Conservation (phyloP, 2,113 vertebrate species). For the Aspiorhynchus laticeps region DNA sequence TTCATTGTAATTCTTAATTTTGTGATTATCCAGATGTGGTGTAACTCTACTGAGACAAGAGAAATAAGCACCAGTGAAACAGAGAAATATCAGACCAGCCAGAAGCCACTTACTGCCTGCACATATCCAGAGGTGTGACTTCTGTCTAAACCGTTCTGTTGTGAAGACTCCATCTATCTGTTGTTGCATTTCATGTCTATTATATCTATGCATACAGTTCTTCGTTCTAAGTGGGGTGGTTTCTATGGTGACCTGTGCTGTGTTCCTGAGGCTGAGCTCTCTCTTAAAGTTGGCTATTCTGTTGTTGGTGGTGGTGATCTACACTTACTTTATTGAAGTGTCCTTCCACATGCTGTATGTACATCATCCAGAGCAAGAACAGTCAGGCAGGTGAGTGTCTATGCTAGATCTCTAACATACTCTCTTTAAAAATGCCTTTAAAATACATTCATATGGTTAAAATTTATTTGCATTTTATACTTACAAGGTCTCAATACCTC, state of each 20-base stretch:
- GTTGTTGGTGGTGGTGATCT: slow-evolving; percentile 85
- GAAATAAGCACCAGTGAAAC: slow-evolving; percentile 74
- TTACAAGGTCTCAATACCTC: slow-evolving; percentile 83
- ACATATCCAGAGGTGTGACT: slow-evolving; percentile 87
- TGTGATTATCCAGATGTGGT: slow-evolving; percentile 83
- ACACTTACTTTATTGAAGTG: slow-evolving; percentile 89
- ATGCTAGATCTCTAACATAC: neutral
- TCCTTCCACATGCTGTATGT: slow-evolving; percentile 74
- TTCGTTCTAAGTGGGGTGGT: slow-evolving; percentile 91
- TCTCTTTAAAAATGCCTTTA: neutral
- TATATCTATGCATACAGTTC: slow-evolving; percentile 72
- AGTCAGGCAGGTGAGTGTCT: slow-evolving; percentile 30
- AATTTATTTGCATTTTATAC: neutral
- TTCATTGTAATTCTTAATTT: neutral
- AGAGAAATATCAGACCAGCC: slow-evolving; percentile 52
- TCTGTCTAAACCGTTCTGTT: neutral
- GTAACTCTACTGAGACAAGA: slow-evolving; percentile 81
- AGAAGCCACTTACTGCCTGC: slow-evolving; percentile 77
- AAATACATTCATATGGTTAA: neutral
- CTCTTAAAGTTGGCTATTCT: slow-evolving; percentile 92
- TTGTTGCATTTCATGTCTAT: neutral
- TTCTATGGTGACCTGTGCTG: slow-evolving; percentile 97
- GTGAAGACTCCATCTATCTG: neutral
- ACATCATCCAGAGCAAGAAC: slow-evolving; percentile 44
- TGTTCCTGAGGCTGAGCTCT: slow-evolving; percentile 93